Base-by-base conservation (phyloP, 2,113 vertebrate species). In the Raja brachyura region DNA sequence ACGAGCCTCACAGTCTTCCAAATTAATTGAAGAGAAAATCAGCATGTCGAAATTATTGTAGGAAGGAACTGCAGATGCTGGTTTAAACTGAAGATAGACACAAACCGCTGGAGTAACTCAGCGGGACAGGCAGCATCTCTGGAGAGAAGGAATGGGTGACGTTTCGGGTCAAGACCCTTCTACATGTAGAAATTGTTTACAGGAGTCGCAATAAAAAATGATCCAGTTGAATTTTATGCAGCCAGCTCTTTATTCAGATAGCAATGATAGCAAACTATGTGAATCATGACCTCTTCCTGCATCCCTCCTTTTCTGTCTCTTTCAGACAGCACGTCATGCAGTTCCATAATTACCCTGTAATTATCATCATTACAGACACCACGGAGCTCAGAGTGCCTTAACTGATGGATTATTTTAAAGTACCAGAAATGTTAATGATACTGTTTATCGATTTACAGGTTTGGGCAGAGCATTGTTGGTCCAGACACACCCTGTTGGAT, bases 321-420 rank as follows among this genome's bases (percentile, higher is more conserved):
- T 28, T 88, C 59, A 66, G 83, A 88, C 75, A 77, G 75, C 75
- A 77, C 31, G 83, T 88, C 83, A 88, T 5, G 83, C 59, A 88
- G 59, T n/a, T 66, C 83, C 25, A 63, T 86, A 86, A 86, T 63
- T 86, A 2, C 28, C 79, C 61, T 18, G 28, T 88, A 88, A 88
- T 88, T 88, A 88, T 63, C 83, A 63, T 88, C 83, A 88, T 63
- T 88, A 63, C 83, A 88, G 83, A 63, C 25, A 88, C 83, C 83
- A 88, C 59, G 63, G 13, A 88, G n/a, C 59, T 88, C 56, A 18
- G 59, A 88, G 28, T 31, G 59, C 28, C 83, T 88, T 88, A 63
- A 88, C 83, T 63, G 59, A 63, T 63, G 83, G 20, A 33, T 63
- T 88, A 56, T 3, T 88, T 59, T 31, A 63, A 88, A 88, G 83